These are phyloP conservation scores for Corythoichthys haematopterus DNA, from an alignment of 2,113 vertebrate species.

Conservation along the genomic window DNA sequence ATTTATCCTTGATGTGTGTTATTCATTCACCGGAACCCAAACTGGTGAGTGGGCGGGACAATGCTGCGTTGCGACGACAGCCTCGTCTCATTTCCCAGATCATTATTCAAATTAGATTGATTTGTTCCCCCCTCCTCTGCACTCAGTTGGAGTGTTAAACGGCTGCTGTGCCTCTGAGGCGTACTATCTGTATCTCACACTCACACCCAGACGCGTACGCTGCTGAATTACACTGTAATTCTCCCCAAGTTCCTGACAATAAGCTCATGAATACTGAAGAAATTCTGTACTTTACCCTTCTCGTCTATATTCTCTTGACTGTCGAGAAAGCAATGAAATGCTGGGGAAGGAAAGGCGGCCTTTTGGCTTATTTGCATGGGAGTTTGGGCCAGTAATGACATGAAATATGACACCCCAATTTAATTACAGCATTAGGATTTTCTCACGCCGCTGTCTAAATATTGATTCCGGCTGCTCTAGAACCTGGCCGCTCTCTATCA, in stretches of 20 bases:
- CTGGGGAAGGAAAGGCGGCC: slow-evolving; percentile 33
- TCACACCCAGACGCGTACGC: background rate
- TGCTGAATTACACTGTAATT: slow-evolving; percentile 31
- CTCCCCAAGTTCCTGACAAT: slow-evolving; percentile 53
- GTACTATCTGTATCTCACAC: slow-evolving; percentile 13
- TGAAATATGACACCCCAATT: slow-evolving; percentile 71
- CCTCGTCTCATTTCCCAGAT: slow-evolving; percentile 47
- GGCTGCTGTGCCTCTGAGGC: slow-evolving; percentile 14
- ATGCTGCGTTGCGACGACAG: slow-evolving; percentile 34
- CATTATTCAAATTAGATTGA: slow-evolving; percentile 53
- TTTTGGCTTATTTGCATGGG: slow-evolving; percentile 64
- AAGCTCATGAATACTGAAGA: slow-evolving; percentile 63
- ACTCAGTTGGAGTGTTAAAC: slow-evolving; percentile 27
- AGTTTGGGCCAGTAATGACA: slow-evolving; percentile 57
- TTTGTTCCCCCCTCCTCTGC: slow-evolving; percentile 33
- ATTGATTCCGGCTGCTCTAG: slow-evolving; percentile 56
- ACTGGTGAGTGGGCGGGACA: slow-evolving; percentile 17
- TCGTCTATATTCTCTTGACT: slow-evolving; percentile 49
- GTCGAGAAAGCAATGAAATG: slow-evolving; percentile 63
- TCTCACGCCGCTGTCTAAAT: slow-evolving; percentile 67
- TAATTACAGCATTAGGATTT: slow-evolving; percentile 68
- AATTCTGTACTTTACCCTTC: slow-evolving; percentile 47
- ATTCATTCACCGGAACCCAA: slow-evolving; percentile 45
- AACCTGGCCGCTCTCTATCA: slow-evolving; percentile 14
- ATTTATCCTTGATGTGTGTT: slow-evolving; percentile 39